These are phyloP conservation scores for Odontesthes bonariensis DNA, from an alignment of 2,113 vertebrate genomes.

Conservation along the genomic window DNA sequence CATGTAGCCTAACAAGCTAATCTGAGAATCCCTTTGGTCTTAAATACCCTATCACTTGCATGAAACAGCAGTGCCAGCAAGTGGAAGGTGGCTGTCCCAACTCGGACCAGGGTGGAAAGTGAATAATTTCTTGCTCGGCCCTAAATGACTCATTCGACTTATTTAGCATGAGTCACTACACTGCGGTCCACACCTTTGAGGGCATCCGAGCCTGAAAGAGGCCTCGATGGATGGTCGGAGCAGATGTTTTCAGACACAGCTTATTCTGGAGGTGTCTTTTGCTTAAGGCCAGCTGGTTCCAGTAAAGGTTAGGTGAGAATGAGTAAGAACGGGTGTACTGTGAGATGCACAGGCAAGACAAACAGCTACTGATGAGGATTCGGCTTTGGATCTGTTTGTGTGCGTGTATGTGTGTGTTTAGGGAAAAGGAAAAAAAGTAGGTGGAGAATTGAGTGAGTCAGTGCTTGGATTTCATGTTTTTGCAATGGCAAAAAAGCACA, in stretches of 20 bases:
- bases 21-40: conserved; percentile 12
- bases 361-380: conserved; percentile 8
- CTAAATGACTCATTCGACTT: conserved; percentile 59
- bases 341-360: neutral
- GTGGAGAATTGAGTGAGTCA: conserved; percentile 34
- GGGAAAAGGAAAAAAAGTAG: neutral
- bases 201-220: conserved; percentile 43
- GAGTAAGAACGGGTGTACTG: conserved; percentile 6
- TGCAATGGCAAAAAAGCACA: conserved; percentile 23
- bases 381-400: conserved; percentile 13
- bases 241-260: conserved; percentile 33
- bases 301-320: conserved; percentile 34
- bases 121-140: conserved; percentile 9
- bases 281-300: neutral
- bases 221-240: conserved; percentile 31
- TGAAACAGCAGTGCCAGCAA: conserved; percentile 15
- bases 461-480: conserved; percentile 31
- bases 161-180: conserved; percentile 56
- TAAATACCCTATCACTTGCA: conserved; percentile 17
- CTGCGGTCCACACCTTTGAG: conserved; percentile 47
- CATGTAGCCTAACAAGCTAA: neutral
- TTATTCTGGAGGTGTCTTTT: conserved; percentile 25
- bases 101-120: neutral
- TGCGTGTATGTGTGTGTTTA: conserved; percentile 10
- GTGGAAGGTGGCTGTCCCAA: conserved; percentile 17